phyloP scores from a whole-genome alignment of 37 sponge, comb jelly and placozoan species.

The Ianthella basta region DNA sequence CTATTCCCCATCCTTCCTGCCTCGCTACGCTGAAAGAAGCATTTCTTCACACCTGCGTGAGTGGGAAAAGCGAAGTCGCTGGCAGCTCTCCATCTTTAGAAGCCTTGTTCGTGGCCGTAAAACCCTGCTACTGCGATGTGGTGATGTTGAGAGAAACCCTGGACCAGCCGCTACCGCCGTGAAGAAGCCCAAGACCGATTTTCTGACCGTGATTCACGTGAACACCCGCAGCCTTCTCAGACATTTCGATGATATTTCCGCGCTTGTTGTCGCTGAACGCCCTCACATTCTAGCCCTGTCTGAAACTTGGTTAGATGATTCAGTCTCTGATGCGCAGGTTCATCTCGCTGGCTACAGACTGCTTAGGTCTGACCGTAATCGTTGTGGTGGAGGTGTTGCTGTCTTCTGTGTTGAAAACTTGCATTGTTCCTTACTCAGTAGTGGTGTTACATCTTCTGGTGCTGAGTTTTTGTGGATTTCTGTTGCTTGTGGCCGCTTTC shows the following conservation, averaged over 20 bases:
- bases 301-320: slow-evolving; percentile 1
- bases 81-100: too few species aligned
- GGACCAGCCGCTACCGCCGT: too few species aligned
- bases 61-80: too few species aligned
- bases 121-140: too few species aligned
- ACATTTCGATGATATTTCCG: neutral
- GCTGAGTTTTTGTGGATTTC: slow-evolving; percentile 3
- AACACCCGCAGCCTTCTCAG: neutral
- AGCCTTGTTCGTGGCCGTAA: too few species aligned
- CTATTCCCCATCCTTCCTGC: too few species aligned
- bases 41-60: too few species aligned
- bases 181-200: too few species aligned
- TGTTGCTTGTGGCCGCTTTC: neutral
- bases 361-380: neutral
- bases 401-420: neutral
- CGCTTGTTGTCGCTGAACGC: neutral
- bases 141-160: too few species aligned
- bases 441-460: slow-evolving; percentile 3
- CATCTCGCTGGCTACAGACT: neutral
- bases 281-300: slow-evolving; percentile 4
- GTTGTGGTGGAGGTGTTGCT: slow-evolving; percentile 11
- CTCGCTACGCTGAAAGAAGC: too few species aligned
- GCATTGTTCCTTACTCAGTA: neutral
- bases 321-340: neutral
- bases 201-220: too few species aligned